These are phyloP conservation scores for Cyprinodon variegatus DNA, from an alignment of 2,113 vertebrate genomes.

Conservation along the genomic window DNA sequence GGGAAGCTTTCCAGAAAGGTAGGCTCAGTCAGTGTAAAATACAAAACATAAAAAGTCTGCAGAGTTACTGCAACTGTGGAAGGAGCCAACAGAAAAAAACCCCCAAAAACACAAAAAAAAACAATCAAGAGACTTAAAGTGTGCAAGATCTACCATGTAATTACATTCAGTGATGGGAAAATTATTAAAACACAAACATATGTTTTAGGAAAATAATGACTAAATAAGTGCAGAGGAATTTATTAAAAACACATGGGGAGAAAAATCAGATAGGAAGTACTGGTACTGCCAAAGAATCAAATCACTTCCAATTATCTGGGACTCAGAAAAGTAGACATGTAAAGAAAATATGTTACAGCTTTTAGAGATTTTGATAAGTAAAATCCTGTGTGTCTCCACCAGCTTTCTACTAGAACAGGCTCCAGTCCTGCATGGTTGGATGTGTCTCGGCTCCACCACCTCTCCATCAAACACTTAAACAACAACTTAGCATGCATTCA, in stretches of 20 bases:
- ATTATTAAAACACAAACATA: too few relatives aligned
- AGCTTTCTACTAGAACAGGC: not conserved
- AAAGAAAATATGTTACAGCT: not conserved
- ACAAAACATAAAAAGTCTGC: not conserved
- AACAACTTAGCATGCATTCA: too few relatives aligned
- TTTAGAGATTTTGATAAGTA: not conserved
- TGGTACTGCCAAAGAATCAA: not conserved
- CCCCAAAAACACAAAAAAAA: not conserved
- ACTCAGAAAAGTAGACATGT: not conserved
- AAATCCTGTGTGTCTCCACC: not conserved
- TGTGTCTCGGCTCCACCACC: too few relatives aligned
- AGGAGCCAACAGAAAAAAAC: not conserved
- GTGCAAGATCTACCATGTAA: not conserved
- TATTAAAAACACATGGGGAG: not conserved
- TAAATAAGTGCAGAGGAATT: too few relatives aligned
- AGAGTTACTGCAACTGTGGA: not conserved
- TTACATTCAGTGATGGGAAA: not conserved
- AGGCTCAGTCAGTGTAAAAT: not conserved
- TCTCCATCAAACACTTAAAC: too few relatives aligned
- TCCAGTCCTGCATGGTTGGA: too few relatives aligned
- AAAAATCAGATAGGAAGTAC: not conserved
- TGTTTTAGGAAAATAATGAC: not conserved
- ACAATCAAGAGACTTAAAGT: not conserved
- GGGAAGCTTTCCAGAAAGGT: not conserved
- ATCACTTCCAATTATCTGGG: too few relatives aligned